Evolutionary conservation across 2,888 invertebrate genomes (phyloP), one percentile per base, ranked within the genome.

Genomic region (Cephus runcator): DNA sequence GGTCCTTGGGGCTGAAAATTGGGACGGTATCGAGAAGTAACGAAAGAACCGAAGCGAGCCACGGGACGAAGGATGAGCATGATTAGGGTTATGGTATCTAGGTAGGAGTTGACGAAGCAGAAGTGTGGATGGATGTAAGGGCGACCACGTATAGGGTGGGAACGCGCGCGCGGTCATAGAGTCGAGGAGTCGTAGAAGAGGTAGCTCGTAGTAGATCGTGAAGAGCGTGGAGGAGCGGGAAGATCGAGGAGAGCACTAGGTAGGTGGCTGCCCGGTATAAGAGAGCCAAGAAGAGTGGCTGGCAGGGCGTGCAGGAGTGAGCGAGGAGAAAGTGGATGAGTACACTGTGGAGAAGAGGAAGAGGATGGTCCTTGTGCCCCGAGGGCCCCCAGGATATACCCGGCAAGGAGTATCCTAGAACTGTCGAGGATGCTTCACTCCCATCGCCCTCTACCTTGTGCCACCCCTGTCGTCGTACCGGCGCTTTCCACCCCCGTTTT

Each of bases 391-490:
- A 88, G 88, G 88, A 90, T 90, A 90, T 90, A 90, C 88, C 78
- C 87, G 83, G 86, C 85, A 86, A 88, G 87, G 88, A 90, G 90
- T 87, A 90, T 90, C 90, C 90, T 89, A 89, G 89, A 90, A 86
- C 85, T 84, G 85, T 91, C 86, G 89, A 90, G 90, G 87, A 91
- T 90, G 81, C 90, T 90, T 91, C 90, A 90, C 86, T 87, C 85
- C 85, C 88, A 86, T 88, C 87, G 84, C 85, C 86, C 85, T 87
- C 83, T 83, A 85, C 85, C 85, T 85, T 86, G 82, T 83, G 77
- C 85, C 82, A 84, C 84, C 82, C 81, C 77, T 75, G 77, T 75
- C 76, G 73, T 79, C 79, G 79, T 79, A 77, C 80, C 31, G 71
- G 15, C 71, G 31, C 69, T 34, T 34, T 34, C 71, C 71, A 31